Percentiles rank a stretch among this genome's conserved stretches.
Evolutionary conservation across 2,888 invertebrate species (phyloP).

Genomic region (Psylliodes chrysocephalus): DNA sequence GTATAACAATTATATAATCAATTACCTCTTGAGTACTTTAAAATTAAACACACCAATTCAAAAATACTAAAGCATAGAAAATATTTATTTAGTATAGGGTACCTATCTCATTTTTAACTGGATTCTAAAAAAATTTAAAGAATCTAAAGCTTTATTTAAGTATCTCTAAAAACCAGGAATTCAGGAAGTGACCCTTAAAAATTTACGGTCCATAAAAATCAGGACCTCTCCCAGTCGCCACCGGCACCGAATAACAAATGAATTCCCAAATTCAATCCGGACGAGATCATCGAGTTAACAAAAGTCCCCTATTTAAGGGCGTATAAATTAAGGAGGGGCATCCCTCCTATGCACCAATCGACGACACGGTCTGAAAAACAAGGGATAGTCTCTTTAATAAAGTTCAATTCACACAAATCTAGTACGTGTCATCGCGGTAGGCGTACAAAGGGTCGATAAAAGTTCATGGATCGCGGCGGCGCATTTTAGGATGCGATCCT

Average conservation of each 20-base stretch:
- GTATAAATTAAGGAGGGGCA: conserved; percentile 50
- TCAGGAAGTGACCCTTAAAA: not conserved
- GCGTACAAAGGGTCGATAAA: conserved; percentile 56
- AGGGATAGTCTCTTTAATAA: conserved; percentile 68
- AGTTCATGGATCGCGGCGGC: conserved; percentile 51
- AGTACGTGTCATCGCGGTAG: conserved; percentile 68
- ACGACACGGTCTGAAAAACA: conserved; percentile 65
- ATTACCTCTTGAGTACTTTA: no score
- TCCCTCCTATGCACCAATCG: conserved; percentile 52
- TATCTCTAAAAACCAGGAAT: not conserved
- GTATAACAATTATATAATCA: no score
- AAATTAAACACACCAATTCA: no score
- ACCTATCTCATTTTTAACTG: no score
- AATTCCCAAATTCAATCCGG: conserved; percentile 25
- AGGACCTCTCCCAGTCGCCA: conserved; percentile 9
- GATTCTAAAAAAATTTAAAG: no score
- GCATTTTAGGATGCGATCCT: conserved; percentile 47
- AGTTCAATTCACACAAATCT: conserved; percentile 56
- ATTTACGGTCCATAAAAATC: conserved; percentile 17
- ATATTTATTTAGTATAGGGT: no score
- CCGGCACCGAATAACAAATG: conserved; percentile 26
- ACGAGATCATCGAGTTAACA: conserved; percentile 23
- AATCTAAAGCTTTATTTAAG: no score
- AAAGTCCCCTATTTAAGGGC: conserved; percentile 33
- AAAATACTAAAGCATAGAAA: no score